Evolutionary conservation across 2,888 invertebrate species (phyloP).

Genomic region (Dryobota labecula): DNA sequence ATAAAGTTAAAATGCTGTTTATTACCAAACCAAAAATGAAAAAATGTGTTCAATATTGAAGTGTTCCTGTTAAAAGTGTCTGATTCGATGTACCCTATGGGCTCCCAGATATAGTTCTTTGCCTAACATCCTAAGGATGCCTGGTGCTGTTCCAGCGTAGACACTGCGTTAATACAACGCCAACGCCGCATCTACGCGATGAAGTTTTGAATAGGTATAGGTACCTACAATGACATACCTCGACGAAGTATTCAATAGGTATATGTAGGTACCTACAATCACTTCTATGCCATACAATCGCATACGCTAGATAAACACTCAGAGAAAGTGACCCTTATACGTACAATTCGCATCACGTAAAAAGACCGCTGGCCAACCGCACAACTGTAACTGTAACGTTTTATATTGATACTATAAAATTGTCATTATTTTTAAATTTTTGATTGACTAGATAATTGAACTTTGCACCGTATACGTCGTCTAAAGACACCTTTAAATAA

Average conservation of each 20-base stretch:
- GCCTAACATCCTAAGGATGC: background rate
- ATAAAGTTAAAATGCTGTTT: background rate
- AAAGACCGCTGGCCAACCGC: no score
- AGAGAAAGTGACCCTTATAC: background rate
- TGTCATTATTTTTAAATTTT: background rate
- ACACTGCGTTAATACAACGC: background rate
- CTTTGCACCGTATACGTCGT: background rate
- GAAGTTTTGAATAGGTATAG: background rate
- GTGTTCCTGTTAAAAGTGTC: background rate
- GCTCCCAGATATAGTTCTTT: background rate
- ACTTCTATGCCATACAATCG: background rate
- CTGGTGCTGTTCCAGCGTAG: background rate
- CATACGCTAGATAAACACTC: background rate
- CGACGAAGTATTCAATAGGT: background rate
- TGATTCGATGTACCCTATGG: background rate
- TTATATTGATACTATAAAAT: background rate
- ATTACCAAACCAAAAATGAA: background rate
- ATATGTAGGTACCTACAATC: background rate
- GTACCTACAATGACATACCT: background rate
- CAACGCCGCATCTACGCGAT: background rate
- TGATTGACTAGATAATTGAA: background rate
- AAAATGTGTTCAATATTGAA: background rate
- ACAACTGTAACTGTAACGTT: no score
- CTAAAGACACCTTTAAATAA: conserved; percentile 7
- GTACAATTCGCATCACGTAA: no score